These are phyloP conservation scores for Aphrocallistes beatrix DNA, from an alignment of 37 sponge, comb jelly and placozoan species.

Conservation along the genomic window DNA sequence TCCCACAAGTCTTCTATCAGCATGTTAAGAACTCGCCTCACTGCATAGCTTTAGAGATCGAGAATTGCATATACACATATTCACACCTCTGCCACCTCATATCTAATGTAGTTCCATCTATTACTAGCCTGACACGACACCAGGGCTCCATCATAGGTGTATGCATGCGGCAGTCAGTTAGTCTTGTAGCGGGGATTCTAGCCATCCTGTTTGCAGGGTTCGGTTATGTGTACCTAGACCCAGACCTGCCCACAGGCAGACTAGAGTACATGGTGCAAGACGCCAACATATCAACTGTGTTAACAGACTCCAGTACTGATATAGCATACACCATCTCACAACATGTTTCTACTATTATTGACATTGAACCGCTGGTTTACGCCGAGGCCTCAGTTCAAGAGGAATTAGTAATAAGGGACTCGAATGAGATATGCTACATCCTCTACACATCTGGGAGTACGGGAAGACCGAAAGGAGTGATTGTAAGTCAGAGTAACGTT, in stretches of 20 bases:
- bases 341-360: not conserved
- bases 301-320: not conserved
- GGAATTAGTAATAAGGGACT: not conserved
- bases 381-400: not conserved
- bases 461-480: not conserved
- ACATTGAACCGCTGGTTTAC: not conserved
- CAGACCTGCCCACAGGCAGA: not conserved
- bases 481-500: not conserved
- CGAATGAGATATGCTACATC: not conserved
- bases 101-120: not conserved
- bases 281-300: not conserved
- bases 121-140: not conserved
- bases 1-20: not conserved
- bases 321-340: not conserved
- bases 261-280: not conserved
- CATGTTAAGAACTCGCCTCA: not conserved
- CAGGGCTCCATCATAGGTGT: not conserved
- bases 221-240: slow-evolving; percentile 7
- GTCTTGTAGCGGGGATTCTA: not conserved
- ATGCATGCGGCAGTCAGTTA: not conserved
- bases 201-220: not conserved
- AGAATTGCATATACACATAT: not conserved
- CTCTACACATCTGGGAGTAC: not conserved
- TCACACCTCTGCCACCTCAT: not conserved
- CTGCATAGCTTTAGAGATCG: not conserved